A percentile compares a stretch with the other conserved stretches of the same genome.
Evolutionary conservation across 2,113 vertebrate species (phyloP).

Genomic region (Guaruba guarouba): DNA sequence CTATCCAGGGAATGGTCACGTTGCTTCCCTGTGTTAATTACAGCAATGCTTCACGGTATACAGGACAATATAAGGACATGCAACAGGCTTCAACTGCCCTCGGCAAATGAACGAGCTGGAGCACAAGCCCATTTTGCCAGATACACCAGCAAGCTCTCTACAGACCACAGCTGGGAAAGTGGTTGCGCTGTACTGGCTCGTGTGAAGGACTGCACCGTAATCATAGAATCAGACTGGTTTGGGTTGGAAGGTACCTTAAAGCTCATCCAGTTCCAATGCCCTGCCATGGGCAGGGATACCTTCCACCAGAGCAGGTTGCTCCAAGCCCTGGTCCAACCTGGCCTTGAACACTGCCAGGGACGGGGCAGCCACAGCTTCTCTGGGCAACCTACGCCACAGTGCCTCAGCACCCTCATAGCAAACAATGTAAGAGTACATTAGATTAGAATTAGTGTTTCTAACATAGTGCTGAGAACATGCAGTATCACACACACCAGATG

Average conservation of each 20-base stretch:
- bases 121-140: neutral
- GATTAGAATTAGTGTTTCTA: neutral
- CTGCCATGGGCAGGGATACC: neutral
- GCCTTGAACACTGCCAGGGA: neutral
- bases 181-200: rapidly evolving
- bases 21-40: neutral
- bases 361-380: neutral
- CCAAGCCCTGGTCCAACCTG: neutral
- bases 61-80: rapidly evolving
- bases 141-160: neutral
- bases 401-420: neutral
- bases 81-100: neutral
- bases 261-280: neutral
- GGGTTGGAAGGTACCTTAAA: neutral
- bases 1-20: neutral
- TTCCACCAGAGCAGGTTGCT: neutral
- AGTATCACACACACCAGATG: neutral
- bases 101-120: rapidly evolving
- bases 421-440: neutral
- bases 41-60: rapidly evolving
- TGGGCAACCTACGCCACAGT: neutral
- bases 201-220: rapidly evolving
- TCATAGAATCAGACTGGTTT: neutral
- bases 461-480: neutral
- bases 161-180: neutral